Evolutionary conservation across 2,888 invertebrate genomes (phyloP), one percentile per base, ranked within the genome.

Genomic region (Chironomus tentans): DNA sequence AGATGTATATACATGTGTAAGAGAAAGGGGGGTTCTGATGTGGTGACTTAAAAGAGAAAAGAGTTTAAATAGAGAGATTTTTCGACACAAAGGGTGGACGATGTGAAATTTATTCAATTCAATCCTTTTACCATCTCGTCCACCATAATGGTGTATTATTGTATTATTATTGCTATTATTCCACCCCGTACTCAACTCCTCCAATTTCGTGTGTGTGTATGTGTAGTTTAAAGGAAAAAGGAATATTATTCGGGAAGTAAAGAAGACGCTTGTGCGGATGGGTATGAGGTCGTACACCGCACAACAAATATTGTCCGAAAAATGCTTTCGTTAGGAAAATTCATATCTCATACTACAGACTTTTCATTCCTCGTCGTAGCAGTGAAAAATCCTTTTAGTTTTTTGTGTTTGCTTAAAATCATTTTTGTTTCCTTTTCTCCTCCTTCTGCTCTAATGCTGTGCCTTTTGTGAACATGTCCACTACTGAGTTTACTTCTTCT

Each of bases 401-500:
- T 61, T 61, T 72, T 72, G 48, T 72, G 72, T 72, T 72, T 72
- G 72, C 72, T 15, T 38, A 62, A 72, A 72, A 62, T 72, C 62
- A 72, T 72, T 72, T 62, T 10, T 18, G 38, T 38, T 50, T 56
- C 56, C 72, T 15, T 24, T 18, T 61, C 28, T 62, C 62, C 61
- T 46, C 61, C 61, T 46, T 38, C 24, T 50, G 10, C 38, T 38
- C 38, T 38, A 38, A 38, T 38, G 38, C 38, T 38, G 38, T 38
- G 28, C 28, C 28, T 28, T 28, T 28, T 28, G 28, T 28, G 6
- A 5, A 38, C 38, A 38, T 38, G 38, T 38, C 38, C 38, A 38
- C 38, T 38, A 38, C 38, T 38, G 38, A 38, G 10, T 38, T 28
- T 38, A 38, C 38, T 38, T 38, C 38, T 38, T 38, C 38, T 38